Evolutionary conservation across 2,888 invertebrate species (phyloP).

Genomic region (Eudemis profundana): DNA sequence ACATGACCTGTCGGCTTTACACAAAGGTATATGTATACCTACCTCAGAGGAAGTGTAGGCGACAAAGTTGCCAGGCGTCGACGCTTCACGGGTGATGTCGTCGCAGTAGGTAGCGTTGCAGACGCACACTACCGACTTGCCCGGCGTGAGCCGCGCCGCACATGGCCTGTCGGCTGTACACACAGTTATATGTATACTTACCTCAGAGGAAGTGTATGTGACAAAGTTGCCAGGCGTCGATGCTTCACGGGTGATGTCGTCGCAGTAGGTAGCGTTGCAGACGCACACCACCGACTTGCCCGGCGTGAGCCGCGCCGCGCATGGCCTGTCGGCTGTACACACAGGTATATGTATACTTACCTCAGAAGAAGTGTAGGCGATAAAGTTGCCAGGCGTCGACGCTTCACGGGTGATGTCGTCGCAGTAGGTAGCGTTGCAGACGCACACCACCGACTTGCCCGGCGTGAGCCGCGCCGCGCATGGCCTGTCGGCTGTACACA

Average conservation of each 20-base stretch:
- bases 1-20: conserved; percentile 58
- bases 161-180: conserved; percentile 56
- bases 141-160: conserved; percentile 51
- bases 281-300: conserved; percentile 62
- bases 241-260: conserved; percentile 54
- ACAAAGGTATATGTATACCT: no score
- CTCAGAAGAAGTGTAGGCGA: conserved; percentile 62
- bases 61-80: conserved; percentile 64
- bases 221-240: conserved; percentile 65
- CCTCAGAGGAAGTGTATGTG: conserved; percentile 59
- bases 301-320: conserved; percentile 54
- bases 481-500: conserved; percentile 51
- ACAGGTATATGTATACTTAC: conserved; percentile 31
- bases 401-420: conserved; percentile 56
- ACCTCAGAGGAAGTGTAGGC: conserved; percentile 60
- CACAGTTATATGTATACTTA: conserved; percentile 10
- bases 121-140: conserved; percentile 62
- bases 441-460: conserved; percentile 60
- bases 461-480: conserved; percentile 56
- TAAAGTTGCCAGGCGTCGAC: conserved; percentile 62
- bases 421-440: conserved; percentile 64
- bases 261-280: conserved; percentile 64
- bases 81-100: conserved; percentile 53
- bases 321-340: conserved; percentile 53
- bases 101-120: conserved; percentile 66